Evolutionary conservation across 2,113 vertebrate species (phyloP), one percentile per base, ranked within the genome.

Genomic region (Catharus minimus): DNA sequence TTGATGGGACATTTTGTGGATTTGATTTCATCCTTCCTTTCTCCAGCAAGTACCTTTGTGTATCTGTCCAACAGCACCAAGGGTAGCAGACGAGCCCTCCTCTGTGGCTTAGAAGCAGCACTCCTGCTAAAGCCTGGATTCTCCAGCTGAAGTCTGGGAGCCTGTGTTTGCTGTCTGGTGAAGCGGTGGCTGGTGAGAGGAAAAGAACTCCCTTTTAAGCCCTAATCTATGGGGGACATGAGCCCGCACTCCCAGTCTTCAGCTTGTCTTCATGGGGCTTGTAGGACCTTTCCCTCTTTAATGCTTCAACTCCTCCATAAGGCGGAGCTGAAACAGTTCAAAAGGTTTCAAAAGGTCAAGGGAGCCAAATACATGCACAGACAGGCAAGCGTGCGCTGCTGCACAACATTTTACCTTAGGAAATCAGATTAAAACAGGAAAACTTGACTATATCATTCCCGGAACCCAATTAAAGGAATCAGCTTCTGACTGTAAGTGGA

Each of bases 201-300:
- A 60, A 55, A 77, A 55, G 7, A 60, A 39, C 17, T 68, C 36
- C 47, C 17, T 13, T 60, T 30, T 64, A 55, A 62, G 23, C 13
- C 9, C 26, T 7, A 2, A 0, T 13, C 30, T 58, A 0, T 16
- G 11, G 4, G 8, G 27, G 6, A 49, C 9, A 26, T 2, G 5
- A 62, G 7, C 7, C 9, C 75, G 6, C 15, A 69, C 33, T 49
- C n/a, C 14, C 27, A 68, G 33, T 19, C 33, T 2, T 1, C n/a
- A 26, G 1, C 5, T 69, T 60, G 15, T 39, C 73, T 65, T 69
- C 52, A 55, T 1, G 2, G 13, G 12, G 9, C 15, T 60, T 39
- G 24, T 28, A 33, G 17, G 32, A 78, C 7, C 9, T 66, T 81
- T 24, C 14, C 33, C 9, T 26, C 61, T 66, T 26, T 21, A 46